A percentile compares a stretch with the other conserved stretches of the same genome.
Conservation (phyloP, 2,113 vertebrate species). For the Alligator mississippiensis region DNA sequence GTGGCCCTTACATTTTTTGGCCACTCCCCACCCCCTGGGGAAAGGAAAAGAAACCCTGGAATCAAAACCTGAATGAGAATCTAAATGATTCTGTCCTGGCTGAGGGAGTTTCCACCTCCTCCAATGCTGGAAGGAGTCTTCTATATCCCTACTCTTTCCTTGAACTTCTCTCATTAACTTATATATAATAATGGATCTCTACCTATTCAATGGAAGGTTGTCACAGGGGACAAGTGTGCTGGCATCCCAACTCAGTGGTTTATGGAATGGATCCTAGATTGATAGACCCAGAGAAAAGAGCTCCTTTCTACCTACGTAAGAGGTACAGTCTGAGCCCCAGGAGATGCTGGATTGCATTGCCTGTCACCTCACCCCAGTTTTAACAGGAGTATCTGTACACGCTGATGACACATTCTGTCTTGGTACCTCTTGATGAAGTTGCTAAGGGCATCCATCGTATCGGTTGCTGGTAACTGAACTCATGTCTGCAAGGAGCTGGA, state of each 20-base stretch:
- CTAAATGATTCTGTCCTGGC: background rate
- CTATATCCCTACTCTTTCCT: background rate
- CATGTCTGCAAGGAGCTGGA: background rate
- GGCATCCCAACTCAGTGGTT: rapidly evolving
- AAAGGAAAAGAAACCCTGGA: background rate
- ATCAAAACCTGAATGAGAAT: background rate
- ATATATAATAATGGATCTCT: rapidly evolving
- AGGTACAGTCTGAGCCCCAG: rapidly evolving
- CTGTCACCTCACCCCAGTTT: background rate
- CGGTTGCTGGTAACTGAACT: background rate
- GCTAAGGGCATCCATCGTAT: rapidly evolving
- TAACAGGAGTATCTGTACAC: rapidly evolving
- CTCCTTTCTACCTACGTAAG: background rate
- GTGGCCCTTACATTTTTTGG: background rate
- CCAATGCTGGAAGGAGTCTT: background rate
- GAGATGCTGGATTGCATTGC: background rate
- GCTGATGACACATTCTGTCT: background rate
- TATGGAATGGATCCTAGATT: rapidly evolving
- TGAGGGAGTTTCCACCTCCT: background rate
- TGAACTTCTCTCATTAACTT: background rate
- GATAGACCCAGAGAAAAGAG: background rate
- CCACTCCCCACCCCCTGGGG: rapidly evolving
- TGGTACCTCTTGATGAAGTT: rapidly evolving
- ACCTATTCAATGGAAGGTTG: background rate
- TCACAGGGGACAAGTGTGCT: background rate